Percentiles rank a stretch among this genome's conserved stretches.
Conservation (phyloP, 2,888 invertebrate genomes). For the Pachycephus smyrnensis region DNA sequence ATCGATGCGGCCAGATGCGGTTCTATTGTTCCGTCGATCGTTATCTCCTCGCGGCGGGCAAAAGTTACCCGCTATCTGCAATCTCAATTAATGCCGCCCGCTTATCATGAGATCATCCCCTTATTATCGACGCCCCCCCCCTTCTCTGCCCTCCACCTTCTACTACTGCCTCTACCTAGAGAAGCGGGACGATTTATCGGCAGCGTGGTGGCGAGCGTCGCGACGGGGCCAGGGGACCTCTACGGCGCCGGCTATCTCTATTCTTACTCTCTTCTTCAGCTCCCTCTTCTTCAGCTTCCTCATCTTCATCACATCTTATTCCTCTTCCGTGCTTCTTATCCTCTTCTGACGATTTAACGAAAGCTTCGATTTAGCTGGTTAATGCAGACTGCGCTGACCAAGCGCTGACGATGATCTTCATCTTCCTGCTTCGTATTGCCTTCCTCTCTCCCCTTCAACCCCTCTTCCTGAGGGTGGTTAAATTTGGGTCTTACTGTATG, state of each 20-base stretch:
- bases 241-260: not conserved
- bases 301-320: not conserved
- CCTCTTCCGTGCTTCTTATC: not conserved
- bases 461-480: not conserved
- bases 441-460: no score
- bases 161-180: not conserved
- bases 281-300: not conserved
- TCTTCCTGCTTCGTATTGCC: no score
- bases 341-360: not conserved
- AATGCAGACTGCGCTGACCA: not conserved
- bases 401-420: not conserved
- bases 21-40: constrained; percentile 40
- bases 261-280: not conserved
- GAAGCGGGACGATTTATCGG: not conserved
- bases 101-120: constrained; percentile 56
- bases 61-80: constrained; percentile 57
- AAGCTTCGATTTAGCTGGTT: not conserved
- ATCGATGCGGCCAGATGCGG: constrained; percentile 27
- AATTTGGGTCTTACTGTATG: not conserved
- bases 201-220: not conserved
- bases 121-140: constrained; percentile 51
- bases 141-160: constrained; percentile 16
- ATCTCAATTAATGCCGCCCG: constrained; percentile 60
- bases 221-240: not conserved
- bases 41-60: constrained; percentile 48